phyloP scores from a whole-genome alignment of 2,113 vertebrate species.

The Rhineura floridana region DNA sequence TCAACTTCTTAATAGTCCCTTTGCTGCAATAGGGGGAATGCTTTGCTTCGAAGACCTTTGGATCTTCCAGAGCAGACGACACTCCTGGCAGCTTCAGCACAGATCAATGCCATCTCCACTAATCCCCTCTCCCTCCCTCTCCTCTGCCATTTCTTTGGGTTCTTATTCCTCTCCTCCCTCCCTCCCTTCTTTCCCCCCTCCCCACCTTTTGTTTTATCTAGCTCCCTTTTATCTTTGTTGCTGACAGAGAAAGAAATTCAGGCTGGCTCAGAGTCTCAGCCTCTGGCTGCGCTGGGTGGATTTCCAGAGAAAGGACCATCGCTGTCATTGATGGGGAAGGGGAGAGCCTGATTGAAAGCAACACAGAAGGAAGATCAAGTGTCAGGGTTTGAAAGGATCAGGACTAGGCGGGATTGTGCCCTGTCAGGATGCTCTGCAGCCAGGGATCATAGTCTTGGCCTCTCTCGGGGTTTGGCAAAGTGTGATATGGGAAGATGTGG shows the following conservation, averaged over 20 bases:
- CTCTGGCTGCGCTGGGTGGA: neutral
- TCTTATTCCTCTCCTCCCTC: neutral
- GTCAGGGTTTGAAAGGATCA: too few species aligned
- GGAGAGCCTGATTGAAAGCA: neutral
- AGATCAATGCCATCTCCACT: neutral
- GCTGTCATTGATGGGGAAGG: too few species aligned
- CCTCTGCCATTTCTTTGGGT: neutral
- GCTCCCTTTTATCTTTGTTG: constrained; percentile 17
- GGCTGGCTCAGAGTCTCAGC: neutral
- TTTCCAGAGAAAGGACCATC: neutral
- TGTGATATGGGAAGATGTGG: neutral
- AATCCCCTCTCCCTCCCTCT: neutral
- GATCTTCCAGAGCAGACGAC: neutral
- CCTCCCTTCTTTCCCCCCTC: neutral
- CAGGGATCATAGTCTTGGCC: neutral
- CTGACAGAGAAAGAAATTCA: neutral
- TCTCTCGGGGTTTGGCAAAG: neutral
- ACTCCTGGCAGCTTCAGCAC: neutral
- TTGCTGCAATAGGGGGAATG: neutral
- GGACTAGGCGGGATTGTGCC: too few species aligned
- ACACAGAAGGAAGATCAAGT: neutral
- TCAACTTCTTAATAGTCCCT: neutral
- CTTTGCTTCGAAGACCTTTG: neutral
- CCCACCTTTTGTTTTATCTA: neutral
- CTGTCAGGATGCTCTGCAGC: neutral